A percentile compares a stretch with the other conserved stretches of the same genome.
These are phyloP conservation scores for Macropodus opercularis DNA, from an alignment of 2,797 vertebrate species.

Conservation along the genomic window DNA sequence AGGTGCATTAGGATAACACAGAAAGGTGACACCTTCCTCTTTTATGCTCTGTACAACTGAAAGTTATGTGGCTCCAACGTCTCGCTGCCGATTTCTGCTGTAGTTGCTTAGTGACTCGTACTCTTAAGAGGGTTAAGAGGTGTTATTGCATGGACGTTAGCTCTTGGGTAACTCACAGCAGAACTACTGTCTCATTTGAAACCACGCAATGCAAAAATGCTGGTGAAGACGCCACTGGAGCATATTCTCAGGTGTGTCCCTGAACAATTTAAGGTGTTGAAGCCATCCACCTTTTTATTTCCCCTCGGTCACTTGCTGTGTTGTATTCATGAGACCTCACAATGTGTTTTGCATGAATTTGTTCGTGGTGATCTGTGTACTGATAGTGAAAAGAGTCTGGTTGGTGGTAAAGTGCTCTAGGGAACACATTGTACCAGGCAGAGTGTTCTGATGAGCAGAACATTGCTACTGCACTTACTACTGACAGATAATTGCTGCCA, in stretches of 20 bases:
- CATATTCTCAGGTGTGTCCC: neutral
- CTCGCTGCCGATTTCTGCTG: slow-evolving; percentile 22
- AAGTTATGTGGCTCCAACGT: slow-evolving; percentile 25
- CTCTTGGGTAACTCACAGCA: neutral
- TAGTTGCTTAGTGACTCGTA: slow-evolving; percentile 40
- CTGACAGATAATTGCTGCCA: slow-evolving; percentile 55
- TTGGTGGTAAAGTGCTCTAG: slow-evolving; percentile 45
- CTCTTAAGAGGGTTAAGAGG: slow-evolving; percentile 28
- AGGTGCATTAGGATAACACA: slow-evolving; percentile 20
- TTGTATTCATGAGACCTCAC: slow-evolving; percentile 8
- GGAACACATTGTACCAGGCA: slow-evolving; percentile 50
- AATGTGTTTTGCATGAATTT: slow-evolving; percentile 27
- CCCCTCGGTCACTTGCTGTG: neutral
- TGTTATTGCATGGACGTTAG: too few relatives aligned
- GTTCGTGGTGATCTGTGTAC: slow-evolving; percentile 42
- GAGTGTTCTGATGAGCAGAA: slow-evolving; percentile 47
- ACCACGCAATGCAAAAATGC: neutral
- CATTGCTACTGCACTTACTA: slow-evolving; percentile 40
- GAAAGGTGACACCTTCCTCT: slow-evolving; percentile 2
- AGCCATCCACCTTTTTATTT: slow-evolving; percentile 9
- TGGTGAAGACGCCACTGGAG: too few relatives aligned
- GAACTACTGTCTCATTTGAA: neutral
- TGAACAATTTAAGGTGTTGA: too few relatives aligned
- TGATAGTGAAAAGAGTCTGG: slow-evolving; percentile 32
- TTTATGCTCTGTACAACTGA: slow-evolving; percentile 5